phyloP scores from a whole-genome alignment of 2,797 vertebrate species.

The Darevskia nairensis region DNA sequence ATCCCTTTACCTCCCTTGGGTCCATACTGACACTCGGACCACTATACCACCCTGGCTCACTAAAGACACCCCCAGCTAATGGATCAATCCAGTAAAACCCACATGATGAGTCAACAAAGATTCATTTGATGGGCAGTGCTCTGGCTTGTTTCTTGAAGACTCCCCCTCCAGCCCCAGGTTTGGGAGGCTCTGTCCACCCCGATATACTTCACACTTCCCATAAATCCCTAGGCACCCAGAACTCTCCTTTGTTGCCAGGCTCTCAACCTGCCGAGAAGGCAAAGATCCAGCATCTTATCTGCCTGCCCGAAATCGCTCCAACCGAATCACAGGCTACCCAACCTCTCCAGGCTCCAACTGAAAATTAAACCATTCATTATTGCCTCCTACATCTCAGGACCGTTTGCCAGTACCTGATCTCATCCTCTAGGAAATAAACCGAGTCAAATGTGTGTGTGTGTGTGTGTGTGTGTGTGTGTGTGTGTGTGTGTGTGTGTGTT shows the following conservation, averaged over 20 bases:
- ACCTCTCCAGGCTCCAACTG: background rate
- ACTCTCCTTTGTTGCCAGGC: background rate
- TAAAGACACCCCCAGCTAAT: background rate
- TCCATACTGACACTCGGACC: no score
- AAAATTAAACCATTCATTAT: background rate
- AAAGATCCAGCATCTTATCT: background rate
- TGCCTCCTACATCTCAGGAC: background rate
- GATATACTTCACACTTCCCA: accelerated
- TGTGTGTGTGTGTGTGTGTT: background rate
- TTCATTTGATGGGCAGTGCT: no score
- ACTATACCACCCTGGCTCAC: no score
- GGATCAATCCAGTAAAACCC: background rate
- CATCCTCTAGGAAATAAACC: background rate
- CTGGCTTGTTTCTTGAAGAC: background rate
- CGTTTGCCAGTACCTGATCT: background rate
- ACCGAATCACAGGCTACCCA: background rate
- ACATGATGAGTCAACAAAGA: no score
- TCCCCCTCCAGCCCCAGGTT: background rate
- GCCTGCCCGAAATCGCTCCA: background rate
- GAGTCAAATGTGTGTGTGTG: background rate
- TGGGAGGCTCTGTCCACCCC: background rate
- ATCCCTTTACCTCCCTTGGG: no score
- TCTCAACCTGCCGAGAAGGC: background rate
- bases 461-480: no score
- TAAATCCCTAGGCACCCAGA: no score